Percentiles rank a stretch among this genome's conserved stretches.
Conservation (phyloP, 2,888 invertebrate species). For the Cacoxenus indagator region DNA sequence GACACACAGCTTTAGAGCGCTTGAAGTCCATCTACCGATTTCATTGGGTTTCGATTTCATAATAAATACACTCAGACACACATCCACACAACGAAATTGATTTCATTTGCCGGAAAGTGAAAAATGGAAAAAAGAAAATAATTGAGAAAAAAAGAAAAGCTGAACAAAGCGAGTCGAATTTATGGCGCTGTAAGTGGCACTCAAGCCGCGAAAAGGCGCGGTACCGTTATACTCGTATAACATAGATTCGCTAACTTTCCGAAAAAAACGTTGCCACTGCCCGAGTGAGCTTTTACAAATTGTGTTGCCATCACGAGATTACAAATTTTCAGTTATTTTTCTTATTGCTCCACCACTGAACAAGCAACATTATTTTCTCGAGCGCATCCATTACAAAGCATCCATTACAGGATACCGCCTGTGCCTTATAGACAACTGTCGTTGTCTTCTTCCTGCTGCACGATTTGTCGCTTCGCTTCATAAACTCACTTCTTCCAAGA, state of each 20-base stretch:
- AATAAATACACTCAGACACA: conserved; percentile 39
- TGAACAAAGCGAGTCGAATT: conserved; percentile 24
- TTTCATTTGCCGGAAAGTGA: background rate
- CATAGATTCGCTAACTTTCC: no score
- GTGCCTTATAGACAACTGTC: background rate
- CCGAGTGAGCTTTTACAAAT: conserved; percentile 49
- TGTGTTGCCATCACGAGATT: conserved; percentile 63
- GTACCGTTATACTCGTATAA: no score
- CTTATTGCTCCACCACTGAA: conserved; percentile 19
- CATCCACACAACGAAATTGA: background rate
- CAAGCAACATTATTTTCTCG: conserved; percentile 50
- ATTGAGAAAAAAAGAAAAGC: background rate
- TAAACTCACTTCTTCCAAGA: conserved; percentile 60
- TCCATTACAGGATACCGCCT: background rate
- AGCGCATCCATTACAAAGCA: conserved; percentile 24
- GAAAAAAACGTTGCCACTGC: no score
- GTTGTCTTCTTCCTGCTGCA: background rate
- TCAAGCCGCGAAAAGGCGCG: conserved; percentile 24
- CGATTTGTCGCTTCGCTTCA: conserved; percentile 48
- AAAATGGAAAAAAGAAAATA: background rate
- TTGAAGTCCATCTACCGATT: conserved; percentile 17
- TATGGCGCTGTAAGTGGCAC: conserved; percentile 29
- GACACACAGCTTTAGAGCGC: conserved; percentile 28
- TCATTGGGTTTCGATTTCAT: conserved; percentile 53
- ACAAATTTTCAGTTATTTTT: conserved; percentile 50